Evolutionary conservation across 2,888 invertebrate species (phyloP).

Genomic region (Aromia moschata): DNA sequence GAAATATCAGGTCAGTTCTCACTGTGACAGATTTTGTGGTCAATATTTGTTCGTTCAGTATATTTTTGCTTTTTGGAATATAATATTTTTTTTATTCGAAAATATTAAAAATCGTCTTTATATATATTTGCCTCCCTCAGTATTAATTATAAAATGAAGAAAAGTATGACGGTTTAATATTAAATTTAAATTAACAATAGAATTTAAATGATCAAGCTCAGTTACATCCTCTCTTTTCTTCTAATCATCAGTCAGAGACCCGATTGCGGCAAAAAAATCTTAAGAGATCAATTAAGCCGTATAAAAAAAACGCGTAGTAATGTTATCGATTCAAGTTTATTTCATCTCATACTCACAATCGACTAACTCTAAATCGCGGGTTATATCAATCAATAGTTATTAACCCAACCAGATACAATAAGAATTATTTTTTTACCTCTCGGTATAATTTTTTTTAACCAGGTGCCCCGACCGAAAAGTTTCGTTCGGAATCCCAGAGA

Average conservation of each 20-base stretch:
- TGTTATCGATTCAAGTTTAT: background rate
- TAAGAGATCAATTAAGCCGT: background rate
- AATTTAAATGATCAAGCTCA: background rate
- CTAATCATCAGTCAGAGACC: constrained; percentile 1
- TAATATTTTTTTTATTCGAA: too few species aligned
- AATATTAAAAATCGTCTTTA: too few species aligned
- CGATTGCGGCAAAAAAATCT: background rate
- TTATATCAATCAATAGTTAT: background rate
- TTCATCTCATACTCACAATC: background rate
- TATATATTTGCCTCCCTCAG: too few species aligned
- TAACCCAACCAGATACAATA: background rate
- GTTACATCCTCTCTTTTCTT: background rate
- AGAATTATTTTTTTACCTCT: background rate
- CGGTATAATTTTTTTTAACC: background rate
- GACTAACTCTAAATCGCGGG: background rate
- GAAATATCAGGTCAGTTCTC: too few species aligned
- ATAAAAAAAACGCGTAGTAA: background rate
- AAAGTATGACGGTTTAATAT: too few species aligned
- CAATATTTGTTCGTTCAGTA: too few species aligned
- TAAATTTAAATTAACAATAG: background rate
- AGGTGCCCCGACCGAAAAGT: background rate
- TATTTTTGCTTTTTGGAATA: too few species aligned
- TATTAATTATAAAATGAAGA: too few species aligned
- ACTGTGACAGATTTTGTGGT: too few species aligned
- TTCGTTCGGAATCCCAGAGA: too few species aligned